phyloP scores from a whole-genome alignment of 2,888 invertebrate genomes.

The Eupithecia dodoneata region DNA sequence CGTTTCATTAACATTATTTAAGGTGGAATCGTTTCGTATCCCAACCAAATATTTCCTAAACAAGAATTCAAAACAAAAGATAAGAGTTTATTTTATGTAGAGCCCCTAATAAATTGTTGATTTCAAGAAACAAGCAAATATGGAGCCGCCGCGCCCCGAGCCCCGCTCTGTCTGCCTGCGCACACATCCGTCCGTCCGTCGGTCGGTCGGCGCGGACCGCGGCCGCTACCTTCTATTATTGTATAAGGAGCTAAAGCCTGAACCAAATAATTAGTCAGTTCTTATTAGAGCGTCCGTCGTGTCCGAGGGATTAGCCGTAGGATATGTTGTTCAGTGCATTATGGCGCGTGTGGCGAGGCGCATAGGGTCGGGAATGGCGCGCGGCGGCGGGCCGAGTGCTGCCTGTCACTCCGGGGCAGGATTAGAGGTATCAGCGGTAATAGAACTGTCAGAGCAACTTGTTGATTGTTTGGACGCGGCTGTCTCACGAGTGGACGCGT shows the following conservation, averaged over 20 bases:
- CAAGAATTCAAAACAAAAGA: conserved; percentile 24
- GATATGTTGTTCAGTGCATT: neutral
- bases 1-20: conserved; percentile 33
- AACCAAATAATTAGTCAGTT: conserved; percentile 21
- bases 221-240: neutral
- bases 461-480: conserved; percentile 42
- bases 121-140: neutral
- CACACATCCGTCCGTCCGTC: too few relatives aligned
- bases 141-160: neutral
- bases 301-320: conserved; percentile 25
- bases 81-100: conserved; percentile 16
- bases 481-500: neutral
- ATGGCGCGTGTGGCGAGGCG: neutral
- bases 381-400: conserved; percentile 19
- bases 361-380: neutral
- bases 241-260: conserved; percentile 1
- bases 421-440: conserved; percentile 45
- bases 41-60: conserved; percentile 21
- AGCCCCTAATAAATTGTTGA: neutral
- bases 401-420: conserved; percentile 38
- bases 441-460: conserved; percentile 46
- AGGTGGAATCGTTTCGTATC: conserved; percentile 30
- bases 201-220: too few relatives aligned
- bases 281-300: conserved; percentile 27
- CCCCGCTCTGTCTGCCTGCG: neutral